Conservation (phyloP, 1,140 invertebrate species). For the Dryas iulia region DNA sequence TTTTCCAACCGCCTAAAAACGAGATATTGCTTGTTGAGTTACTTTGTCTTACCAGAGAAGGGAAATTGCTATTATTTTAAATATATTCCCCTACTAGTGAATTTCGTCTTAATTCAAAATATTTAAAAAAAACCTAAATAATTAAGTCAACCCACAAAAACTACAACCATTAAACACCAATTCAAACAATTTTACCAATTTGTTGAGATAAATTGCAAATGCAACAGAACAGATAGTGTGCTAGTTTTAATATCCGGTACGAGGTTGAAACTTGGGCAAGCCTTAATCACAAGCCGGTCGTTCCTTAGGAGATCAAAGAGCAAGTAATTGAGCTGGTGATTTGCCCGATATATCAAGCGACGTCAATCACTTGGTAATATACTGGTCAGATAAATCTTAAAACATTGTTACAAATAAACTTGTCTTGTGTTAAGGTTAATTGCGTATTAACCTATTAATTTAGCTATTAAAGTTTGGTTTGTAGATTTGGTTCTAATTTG, state of each 20-base stretch:
- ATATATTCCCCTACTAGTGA: too few species aligned
- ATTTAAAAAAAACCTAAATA: too few species aligned
- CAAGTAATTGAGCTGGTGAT: conserved; percentile 27
- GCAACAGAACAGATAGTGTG: conserved; percentile 13
- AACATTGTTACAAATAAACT: conserved; percentile 1
- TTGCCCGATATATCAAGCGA: conserved; percentile 23
- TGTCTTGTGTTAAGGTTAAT: not conserved
- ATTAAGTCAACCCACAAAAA: too few species aligned
- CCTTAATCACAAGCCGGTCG: conserved; percentile 23
- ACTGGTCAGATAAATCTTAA: conserved; percentile 6
- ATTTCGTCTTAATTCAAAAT: too few species aligned
- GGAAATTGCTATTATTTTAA: too few species aligned
- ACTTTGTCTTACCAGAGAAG: too few species aligned
- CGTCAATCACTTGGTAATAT: conserved; percentile 23
- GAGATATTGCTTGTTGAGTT: too few species aligned
- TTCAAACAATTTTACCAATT: not conserved
- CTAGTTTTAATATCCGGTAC: conserved; percentile 28
- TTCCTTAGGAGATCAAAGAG: conserved; percentile 30
- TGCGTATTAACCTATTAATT: not conserved
- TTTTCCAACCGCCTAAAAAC: too few species aligned
- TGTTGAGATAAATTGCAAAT: conserved; percentile 3
- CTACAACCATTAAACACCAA: too few species aligned
- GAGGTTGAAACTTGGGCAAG: conserved; percentile 20
- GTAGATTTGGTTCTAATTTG: too few species aligned
- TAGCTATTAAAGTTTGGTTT: too few species aligned